Base-by-base conservation (phyloP, 2,797 vertebrate species). In the Poeciliopsis infans region DNA sequence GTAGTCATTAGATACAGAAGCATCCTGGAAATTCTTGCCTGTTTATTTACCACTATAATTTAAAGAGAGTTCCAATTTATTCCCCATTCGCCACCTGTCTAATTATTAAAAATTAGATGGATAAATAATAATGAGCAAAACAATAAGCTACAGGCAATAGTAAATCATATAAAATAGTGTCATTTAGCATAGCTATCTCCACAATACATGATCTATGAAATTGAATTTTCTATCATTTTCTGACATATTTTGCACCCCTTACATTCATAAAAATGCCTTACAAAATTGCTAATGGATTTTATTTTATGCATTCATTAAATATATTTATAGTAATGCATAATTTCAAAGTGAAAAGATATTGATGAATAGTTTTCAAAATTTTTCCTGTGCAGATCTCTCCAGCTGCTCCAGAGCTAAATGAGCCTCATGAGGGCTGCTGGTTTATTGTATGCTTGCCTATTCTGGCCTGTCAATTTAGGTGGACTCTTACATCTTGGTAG, bases 1-100 rank as follows among this genome's bases (percentile, higher is more conserved):
- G 86, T 90, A 94, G 94, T 92, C 86, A 94, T 88, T 81, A 87
- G 88, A 85, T 96, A 92, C 92, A 94, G 90, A 90, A 43, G 87
- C 86, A 83, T 91, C 86, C 92, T 85, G 88, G 77, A 90, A 91
- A 94, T 90, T 89, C 84, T 87, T 80, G 69, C 91, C 88, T 91
- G 92, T 87, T 90, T 92, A 87, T 88, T 70, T 84, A 88, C 90
- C 89, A 88, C 74, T 84, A 87, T 86, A 92, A 93, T 95, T 93
- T 90, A 87, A 95, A 83, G 87, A 92, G 93, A 92, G 89, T 94
- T 91, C 92, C 82, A 85, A 76, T 85, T 90, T 88, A 91, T 88
- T 90, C 89, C 83, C 87, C 57, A 68, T 77, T 86, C 76, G 51
- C 72, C 61, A 51, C 15, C 31, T 71, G 72, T 74, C 69, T 84